Conservation (phyloP, 2,888 invertebrate genomes). For the Molanna angustata region DNA sequence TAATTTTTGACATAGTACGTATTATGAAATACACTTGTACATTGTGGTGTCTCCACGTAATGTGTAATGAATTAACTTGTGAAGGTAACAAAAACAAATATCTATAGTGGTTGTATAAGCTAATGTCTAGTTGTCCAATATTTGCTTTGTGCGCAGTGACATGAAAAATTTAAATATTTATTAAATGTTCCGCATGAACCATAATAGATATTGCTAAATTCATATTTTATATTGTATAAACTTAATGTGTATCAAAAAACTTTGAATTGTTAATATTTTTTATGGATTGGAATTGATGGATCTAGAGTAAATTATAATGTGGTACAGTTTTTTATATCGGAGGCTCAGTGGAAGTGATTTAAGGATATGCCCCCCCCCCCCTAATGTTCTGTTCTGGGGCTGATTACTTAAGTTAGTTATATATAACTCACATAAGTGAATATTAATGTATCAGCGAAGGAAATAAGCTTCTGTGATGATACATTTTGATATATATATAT, state of each 20-base stretch:
- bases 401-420: not conserved
- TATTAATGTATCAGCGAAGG: not conserved
- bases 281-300: conserved; percentile 24
- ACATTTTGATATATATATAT: conserved; percentile 9
- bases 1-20: too few relatives aligned
- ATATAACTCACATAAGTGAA: not conserved
- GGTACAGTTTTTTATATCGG: too few relatives aligned
- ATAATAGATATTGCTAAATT: conserved; percentile 32
- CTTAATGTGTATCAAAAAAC: conserved; percentile 19
- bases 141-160: conserved; percentile 31
- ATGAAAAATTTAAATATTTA: too few relatives aligned
- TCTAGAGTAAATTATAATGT: too few relatives aligned
- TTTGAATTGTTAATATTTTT: conserved; percentile 21
- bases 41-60: too few relatives aligned
- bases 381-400: too few relatives aligned
- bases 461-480: conserved; percentile 7
- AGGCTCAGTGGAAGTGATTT: too few relatives aligned
- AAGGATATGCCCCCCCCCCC: too few relatives aligned
- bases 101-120: too few relatives aligned
- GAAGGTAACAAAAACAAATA: too few relatives aligned
- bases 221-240: conserved; percentile 31
- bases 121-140: conserved; percentile 31
- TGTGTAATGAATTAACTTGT: too few relatives aligned
- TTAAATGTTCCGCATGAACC: conserved; percentile 25
- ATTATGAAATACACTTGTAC: too few relatives aligned